Evolutionary conservation across 2,797 vertebrate genomes (phyloP).

Genomic region (Thalassophryne amazonica): DNA sequence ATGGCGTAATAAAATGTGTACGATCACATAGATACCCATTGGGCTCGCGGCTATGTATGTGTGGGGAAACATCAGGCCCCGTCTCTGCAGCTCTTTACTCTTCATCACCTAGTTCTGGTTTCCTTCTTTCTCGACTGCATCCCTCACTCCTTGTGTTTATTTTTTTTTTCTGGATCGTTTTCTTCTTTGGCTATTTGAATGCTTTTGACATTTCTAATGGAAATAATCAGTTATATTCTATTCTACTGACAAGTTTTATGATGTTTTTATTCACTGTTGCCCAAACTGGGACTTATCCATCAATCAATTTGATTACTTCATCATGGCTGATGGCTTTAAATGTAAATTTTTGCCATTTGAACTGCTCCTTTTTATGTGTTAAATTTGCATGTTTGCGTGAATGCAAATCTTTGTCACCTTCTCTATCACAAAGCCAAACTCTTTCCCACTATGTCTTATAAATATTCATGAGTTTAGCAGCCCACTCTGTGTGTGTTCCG

Average conservation of each 20-base stretch:
- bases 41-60: slow-evolving; percentile 35
- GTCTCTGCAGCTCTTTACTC: slow-evolving; percentile 34
- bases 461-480: slow-evolving; percentile 53
- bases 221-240: neutral
- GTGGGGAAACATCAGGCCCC: slow-evolving; percentile 36
- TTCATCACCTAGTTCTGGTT: slow-evolving; percentile 16
- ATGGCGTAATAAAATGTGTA: slow-evolving; percentile 64
- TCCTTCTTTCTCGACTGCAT: neutral
- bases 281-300: slow-evolving; percentile 34
- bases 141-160: neutral
- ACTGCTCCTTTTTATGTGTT: slow-evolving; percentile 43
- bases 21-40: slow-evolving; percentile 60
- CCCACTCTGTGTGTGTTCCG: slow-evolving; percentile 35
- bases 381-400: slow-evolving; percentile 12
- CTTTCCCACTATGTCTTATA: slow-evolving; percentile 24
- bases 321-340: slow-evolving; percentile 60
- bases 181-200: slow-evolving; percentile 1
- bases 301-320: slow-evolving; percentile 65
- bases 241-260: slow-evolving; percentile 6
- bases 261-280: slow-evolving; percentile 27
- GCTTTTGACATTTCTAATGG: too few relatives aligned
- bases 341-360: slow-evolving; percentile 67
- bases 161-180: slow-evolving; percentile 20
- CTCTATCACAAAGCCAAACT: slow-evolving; percentile 11
- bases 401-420: slow-evolving; percentile 26